Evolutionary conservation across 2,113 vertebrate genomes (phyloP), one percentile per base, ranked within the genome.

Genomic region (Grammomys dolichurus): DNA sequence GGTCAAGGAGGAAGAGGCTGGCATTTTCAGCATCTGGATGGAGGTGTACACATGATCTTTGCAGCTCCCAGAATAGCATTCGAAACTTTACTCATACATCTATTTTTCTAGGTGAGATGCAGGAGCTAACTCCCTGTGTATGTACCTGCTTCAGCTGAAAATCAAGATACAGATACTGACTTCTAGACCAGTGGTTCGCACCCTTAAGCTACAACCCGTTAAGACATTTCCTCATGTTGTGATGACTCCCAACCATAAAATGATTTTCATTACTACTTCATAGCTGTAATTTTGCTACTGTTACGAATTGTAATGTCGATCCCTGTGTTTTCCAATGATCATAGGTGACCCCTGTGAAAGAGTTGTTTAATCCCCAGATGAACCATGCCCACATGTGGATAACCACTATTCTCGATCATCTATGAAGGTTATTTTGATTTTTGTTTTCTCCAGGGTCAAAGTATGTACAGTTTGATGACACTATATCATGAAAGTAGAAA

Each of bases 371-470:
- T 24, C 12, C n/a, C n/a, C n/a, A 43, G 60, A 9, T 8, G 58
- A 7, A 26, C 26, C 56, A 43, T 7, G 22, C 33, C 17, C 19
- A n/a, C 31, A 80, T 11, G 13, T 4, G 28, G 58, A 63, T 58
- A 84, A 43, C 7, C 13, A 31, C 58, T 84, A 24, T 10, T 63
- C 4, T 17, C 43, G 3, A 43, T 4, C 24, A 22, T 82, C 56
- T 43, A 63, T 10, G n/a, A 84, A 63, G 1, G 2, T 12, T 3
- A 51, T 51, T 81, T 51, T 87, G 75, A 16, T 60, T 33, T 76
- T 20, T 65, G 14, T 92, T 75, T 93, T 22, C 65, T 63, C 84
- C 76, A 67, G 65, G n/a, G 65, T 76, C 51, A 87, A 86, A 93
- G 67, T n/a, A 20, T 78, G 28, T 56, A 67, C 6, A 36, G 78